Evolutionary conservation across 2,113 vertebrate species (phyloP).

Genomic region (Cromileptes altivelis): DNA sequence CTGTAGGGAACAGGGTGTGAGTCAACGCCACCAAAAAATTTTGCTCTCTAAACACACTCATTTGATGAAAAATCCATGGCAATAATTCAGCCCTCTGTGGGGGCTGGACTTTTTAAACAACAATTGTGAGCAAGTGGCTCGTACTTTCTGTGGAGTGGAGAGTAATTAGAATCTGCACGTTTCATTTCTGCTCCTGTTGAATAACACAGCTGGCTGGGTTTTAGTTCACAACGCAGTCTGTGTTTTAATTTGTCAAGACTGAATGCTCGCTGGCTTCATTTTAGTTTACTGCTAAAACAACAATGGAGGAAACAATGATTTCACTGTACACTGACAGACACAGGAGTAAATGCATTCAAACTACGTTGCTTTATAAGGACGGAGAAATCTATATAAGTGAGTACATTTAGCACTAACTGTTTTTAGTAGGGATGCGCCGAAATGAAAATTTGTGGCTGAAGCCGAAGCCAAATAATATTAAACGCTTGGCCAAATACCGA

Average conservation of each 20-base stretch:
- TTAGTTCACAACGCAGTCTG: conserved; percentile 20
- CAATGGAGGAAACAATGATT: conserved; percentile 1
- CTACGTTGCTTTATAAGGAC: not conserved
- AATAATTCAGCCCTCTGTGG: conserved; percentile 47
- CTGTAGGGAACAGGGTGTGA: conserved; percentile 59
- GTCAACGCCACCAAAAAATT: conserved; percentile 51
- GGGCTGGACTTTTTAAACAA: conserved; percentile 37
- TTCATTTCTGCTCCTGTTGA: conserved; percentile 43
- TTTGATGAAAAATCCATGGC: conserved; percentile 53
- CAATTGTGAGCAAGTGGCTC: conserved; percentile 63
- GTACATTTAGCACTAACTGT: not conserved
- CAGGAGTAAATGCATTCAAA: not conserved
- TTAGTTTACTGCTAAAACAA: conserved; percentile 8
- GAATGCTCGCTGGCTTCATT: not conserved
- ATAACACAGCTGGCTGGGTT: conserved; percentile 50
- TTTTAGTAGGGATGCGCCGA: too few relatives aligned
- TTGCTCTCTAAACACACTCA: conserved; percentile 55
- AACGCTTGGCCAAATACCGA: too few relatives aligned
- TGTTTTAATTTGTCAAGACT: conserved; percentile 26
- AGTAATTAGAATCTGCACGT: conserved; percentile 56
- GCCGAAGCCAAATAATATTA: too few relatives aligned
- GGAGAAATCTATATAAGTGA: not conserved
- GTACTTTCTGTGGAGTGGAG: conserved; percentile 45
- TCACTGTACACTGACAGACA: not conserved
- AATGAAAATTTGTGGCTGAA: too few relatives aligned